Evolutionary conservation across 1,140 invertebrate species (phyloP).

Genomic region (Ooceraea biroi): DNA sequence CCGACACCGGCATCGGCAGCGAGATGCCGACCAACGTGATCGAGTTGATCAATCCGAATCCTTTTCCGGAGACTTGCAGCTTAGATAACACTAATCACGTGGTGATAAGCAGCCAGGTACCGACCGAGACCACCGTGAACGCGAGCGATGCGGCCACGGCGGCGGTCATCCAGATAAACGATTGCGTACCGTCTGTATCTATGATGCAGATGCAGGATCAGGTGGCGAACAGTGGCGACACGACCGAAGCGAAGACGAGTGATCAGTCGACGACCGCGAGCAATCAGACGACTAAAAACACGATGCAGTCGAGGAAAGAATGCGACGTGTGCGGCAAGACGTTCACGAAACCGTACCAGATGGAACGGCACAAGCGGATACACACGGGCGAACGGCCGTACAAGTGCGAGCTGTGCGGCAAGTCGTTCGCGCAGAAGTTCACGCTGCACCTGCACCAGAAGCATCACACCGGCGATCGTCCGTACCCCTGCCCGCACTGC

Average conservation of each 20-base stretch:
- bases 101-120: constrained; percentile 47
- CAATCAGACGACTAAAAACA: constrained; percentile 16
- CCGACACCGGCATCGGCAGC: constrained; percentile 50
- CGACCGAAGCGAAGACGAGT: background rate
- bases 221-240: background rate
- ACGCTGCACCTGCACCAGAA: constrained; percentile 88
- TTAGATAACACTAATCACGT: constrained; percentile 31
- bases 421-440: constrained; percentile 89
- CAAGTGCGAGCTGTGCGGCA: constrained; percentile 88
- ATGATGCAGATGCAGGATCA: constrained; percentile 55
- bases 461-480: constrained; percentile 88
- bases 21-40: constrained; percentile 44
- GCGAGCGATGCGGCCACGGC: background rate
- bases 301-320: constrained; percentile 71
- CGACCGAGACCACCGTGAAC: background rate
- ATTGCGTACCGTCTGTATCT: constrained; percentile 55
- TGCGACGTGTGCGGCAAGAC: constrained; percentile 83
- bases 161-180: constrained; percentile 61
- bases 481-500: constrained; percentile 86
- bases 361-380: constrained; percentile 85
- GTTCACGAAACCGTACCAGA: constrained; percentile 83
- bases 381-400: constrained; percentile 91
- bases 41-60: constrained; percentile 52
- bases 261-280: background rate
- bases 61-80: constrained; percentile 40